Evolutionary conservation across 2,113 vertebrate species (phyloP).

Genomic region (Nettapus auritus): DNA sequence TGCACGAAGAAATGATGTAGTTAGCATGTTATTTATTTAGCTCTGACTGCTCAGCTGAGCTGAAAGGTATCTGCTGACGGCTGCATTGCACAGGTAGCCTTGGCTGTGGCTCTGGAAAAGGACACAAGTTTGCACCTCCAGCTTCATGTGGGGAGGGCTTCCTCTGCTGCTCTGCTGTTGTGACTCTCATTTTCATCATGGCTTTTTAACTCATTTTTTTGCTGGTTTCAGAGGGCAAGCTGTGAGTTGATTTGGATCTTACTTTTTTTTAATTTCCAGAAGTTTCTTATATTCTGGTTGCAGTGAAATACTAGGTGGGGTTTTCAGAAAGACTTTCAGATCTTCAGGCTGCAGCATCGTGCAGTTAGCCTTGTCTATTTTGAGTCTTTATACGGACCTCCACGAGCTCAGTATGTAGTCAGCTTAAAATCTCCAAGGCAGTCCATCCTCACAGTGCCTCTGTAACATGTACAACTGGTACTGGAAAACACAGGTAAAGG

Average conservation of each 20-base stretch:
- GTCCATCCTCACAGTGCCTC: not conserved
- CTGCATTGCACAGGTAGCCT: not conserved
- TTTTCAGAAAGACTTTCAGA: not conserved
- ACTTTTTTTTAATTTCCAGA: not conserved
- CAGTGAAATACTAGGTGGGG: not conserved
- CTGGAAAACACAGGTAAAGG: not conserved
- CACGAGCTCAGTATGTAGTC: not conserved
- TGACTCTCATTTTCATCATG: not conserved
- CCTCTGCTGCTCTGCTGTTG: not conserved
- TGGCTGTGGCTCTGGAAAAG: not conserved
- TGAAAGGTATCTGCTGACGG: not conserved
- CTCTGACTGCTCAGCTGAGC: not conserved
- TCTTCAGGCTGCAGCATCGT: not conserved
- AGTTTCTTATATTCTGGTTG: not conserved
- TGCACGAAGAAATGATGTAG: not conserved
- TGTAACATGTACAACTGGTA: fast-evolving
- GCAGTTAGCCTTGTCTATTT: not conserved
- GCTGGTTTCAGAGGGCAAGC: not conserved
- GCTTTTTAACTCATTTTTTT: not conserved
- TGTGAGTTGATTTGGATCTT: not conserved
- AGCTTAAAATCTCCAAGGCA: not conserved
- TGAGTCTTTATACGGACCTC: not conserved
- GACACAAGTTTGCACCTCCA: not conserved
- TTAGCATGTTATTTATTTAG: not conserved
- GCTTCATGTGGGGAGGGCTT: not conserved